Evolutionary conservation across 1,140 invertebrate species (phyloP), one percentile per base, ranked within the genome.

Genomic region (Microplitis mediator): DNA sequence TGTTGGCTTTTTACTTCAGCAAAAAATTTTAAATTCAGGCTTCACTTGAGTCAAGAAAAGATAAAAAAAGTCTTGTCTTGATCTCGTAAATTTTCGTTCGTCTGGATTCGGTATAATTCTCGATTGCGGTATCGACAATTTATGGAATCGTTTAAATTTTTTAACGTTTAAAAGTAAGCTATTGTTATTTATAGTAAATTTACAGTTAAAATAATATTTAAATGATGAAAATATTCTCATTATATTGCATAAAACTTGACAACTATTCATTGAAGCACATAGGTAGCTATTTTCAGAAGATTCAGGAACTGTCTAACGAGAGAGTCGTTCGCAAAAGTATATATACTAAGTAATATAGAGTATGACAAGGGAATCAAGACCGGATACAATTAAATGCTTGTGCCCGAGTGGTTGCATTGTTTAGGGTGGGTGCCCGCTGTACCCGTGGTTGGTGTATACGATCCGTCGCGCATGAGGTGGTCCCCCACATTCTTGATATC

Each of bases 301-400:
- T 36, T 8, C 61, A 69, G 58, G 56, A 73, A 73, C 63, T 54
- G 60, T 52, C 66, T 73, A 69, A 69, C 72, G 66, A 73, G 72
- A 68, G 61, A 45, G 8, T 50, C 34, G 51, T 34, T 52, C 34
- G n/a, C 6, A 14, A 36, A 35, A 50, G 56, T 39, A 54, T 51
- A 36, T 60, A 63, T 69, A 58, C 61, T 60, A 36, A 39, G 23
- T 54, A 64, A 54, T 66, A 54, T 72, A 52, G 58, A 71, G 32
- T 45, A 45, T 45, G 11, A 35, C 56, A 56, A 69, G 69, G 69
- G 66, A 67, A 52, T 62, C 51, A 77, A 74, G 71, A 78, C 67
- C 81, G 81, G 81, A 82, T 81, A 78, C 79, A 81, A 82, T 82
- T 82, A 81, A 82, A 82, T 79, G 75, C 77, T 81, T 75, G 72